Conservation (phyloP, 2,888 invertebrate species). For the Sesia bembeciformis region DNA sequence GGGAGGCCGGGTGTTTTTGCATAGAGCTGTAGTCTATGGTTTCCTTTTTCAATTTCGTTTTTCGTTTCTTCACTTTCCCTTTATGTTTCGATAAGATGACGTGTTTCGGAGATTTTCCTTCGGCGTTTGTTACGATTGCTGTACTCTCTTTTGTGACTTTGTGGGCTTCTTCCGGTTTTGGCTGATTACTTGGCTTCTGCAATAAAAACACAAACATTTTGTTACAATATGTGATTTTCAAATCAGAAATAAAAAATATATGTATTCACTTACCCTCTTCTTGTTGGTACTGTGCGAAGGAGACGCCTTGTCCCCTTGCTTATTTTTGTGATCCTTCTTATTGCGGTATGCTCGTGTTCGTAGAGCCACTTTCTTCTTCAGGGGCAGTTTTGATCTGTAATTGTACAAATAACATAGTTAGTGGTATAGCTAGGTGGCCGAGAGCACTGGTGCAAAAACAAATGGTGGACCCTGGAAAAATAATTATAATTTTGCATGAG, state of each 20-base stretch:
- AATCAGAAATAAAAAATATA: neutral
- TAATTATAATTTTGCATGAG: too few relatives aligned
- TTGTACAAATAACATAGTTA: neutral
- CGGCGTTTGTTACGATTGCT: constrained; percentile 57
- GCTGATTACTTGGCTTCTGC: constrained; percentile 50
- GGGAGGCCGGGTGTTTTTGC: constrained; percentile 75
- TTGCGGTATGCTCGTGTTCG: constrained; percentile 74
- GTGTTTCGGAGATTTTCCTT: constrained; percentile 74
- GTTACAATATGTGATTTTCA: too few relatives aligned
- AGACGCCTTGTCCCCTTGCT: constrained; percentile 56
- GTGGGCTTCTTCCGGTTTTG: constrained; percentile 45
- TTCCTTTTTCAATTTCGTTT: constrained; percentile 78
- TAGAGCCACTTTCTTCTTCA: constrained; percentile 87
- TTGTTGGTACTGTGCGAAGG: constrained; percentile 58
- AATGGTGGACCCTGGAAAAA: too few relatives aligned
- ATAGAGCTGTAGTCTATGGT: constrained; percentile 85
- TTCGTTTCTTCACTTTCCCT: constrained; percentile 65
- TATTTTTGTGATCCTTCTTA: constrained; percentile 60
- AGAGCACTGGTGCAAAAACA: too few relatives aligned
- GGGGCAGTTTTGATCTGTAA: constrained; percentile 86
- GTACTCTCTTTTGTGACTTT: constrained; percentile 58
- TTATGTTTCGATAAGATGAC: constrained; percentile 65
- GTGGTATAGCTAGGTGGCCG: neutral
- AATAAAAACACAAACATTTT: constrained; percentile 8
- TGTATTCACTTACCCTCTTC: constrained; percentile 54